Percentiles rank a stretch among this genome's conserved stretches.
These are phyloP conservation scores for Tipula unca DNA, from an alignment of 2,888 invertebrate species.

Conservation along the genomic window DNA sequence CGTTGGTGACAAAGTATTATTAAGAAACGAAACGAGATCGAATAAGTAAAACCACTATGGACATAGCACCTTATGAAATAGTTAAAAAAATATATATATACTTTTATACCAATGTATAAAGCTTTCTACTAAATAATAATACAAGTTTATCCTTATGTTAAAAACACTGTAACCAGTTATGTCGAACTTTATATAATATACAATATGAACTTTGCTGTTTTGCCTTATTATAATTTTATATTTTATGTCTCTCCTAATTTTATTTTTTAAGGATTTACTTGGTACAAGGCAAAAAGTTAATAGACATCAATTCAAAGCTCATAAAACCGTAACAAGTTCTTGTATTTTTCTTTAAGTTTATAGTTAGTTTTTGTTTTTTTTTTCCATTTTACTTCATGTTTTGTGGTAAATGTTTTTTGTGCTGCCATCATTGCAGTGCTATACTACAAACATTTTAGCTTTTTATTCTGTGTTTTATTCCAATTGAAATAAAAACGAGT, in stretches of 20 bases:
- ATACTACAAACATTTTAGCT: background rate
- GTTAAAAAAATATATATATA: too few species aligned
- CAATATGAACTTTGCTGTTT: background rate
- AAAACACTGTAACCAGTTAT: background rate
- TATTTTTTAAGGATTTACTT: background rate
- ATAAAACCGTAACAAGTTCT: background rate
- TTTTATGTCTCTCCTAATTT: background rate
- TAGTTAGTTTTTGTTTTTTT: background rate
- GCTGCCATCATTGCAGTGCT: background rate
- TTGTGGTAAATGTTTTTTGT: background rate
- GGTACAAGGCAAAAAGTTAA: background rate
- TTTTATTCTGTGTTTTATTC: background rate
- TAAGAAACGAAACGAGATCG: too few species aligned
- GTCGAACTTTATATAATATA: background rate
- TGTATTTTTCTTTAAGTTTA: background rate
- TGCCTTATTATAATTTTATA: background rate
- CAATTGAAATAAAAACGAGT: background rate
- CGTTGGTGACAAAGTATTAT: too few species aligned
- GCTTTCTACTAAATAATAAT: background rate
- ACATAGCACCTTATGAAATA: too few species aligned
- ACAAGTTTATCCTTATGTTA: background rate
- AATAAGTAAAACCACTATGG: too few species aligned
- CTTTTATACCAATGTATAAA: too few species aligned
- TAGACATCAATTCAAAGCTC: background rate
- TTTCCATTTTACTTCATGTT: background rate